Evolutionary conservation across 2,113 vertebrate species (phyloP).

Genomic region (Dicaeum eximium): DNA sequence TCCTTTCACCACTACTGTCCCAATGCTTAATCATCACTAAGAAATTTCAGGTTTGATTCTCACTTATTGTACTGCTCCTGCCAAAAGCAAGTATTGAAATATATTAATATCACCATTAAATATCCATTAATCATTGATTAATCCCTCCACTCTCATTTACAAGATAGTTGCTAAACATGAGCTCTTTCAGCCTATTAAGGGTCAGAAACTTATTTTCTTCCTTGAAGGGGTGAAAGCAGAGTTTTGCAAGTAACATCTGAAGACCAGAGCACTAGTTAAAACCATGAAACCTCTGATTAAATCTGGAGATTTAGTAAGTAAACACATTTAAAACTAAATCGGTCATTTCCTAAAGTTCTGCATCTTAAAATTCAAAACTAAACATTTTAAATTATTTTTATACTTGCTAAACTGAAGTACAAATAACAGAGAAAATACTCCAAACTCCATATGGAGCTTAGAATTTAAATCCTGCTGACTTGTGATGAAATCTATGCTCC

Average conservation of each 20-base stretch:
- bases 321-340: neutral
- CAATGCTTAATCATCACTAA: neutral
- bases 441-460: neutral
- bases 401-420: neutral
- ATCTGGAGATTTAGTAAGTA: neutral
- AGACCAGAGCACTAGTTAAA: neutral
- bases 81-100: neutral
- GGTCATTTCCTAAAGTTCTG: neutral
- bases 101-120: rapidly evolving
- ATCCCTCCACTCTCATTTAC: neutral
- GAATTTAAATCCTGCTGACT: neutral
- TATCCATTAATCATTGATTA: neutral
- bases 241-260: neutral
- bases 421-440: neutral
- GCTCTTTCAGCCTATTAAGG: neutral
- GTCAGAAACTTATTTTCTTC: neutral
- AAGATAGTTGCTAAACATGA: neutral
- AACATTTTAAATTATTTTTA: neutral
- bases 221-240: neutral
- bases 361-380: neutral
- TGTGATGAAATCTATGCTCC: neutral
- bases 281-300: neutral
- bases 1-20: neutral
- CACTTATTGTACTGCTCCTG: neutral
- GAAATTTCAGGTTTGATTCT: neutral